Evolutionary conservation across 2,888 invertebrate genomes (phyloP), one percentile per base, ranked within the genome.

Genomic region (Orthosia cruda): DNA sequence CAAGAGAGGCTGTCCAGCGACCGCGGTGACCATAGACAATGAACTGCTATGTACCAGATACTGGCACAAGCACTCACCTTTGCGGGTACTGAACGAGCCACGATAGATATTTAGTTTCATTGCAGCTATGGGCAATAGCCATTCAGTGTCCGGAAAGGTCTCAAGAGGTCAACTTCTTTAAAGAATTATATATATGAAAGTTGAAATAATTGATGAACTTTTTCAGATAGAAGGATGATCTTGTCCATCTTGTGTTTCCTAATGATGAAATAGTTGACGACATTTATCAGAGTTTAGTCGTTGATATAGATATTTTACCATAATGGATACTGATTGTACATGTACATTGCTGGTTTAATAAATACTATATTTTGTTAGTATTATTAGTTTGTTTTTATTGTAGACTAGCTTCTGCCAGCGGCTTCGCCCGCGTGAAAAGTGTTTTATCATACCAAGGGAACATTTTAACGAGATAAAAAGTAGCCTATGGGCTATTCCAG

Each of bases 1-100:
- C 49, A 87, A 77, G 64, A 71, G 87, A 40, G 86, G 87, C 16
- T 89, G 89, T 26, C 86, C 84, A 9, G 88, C 88, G n/a, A 89
- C 89, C 7, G 88, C 84, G 2, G 58, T 81, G 40, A 91, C 89
- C 2, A 2, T 86, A 16, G 62, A 77, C 18, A 26, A 71, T 13
- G 32, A 74, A 61, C 54, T 87, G 23, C 20, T 64, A 4, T 9
- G 50, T 12, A 84, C 83, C 40, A 83, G 61, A 63, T 50, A 86
- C 15, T 12, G 61, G 13, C 87, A 87, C n/a, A 73, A 40, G 7
- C 87, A 87, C 63, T 71, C 45, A 66, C 16, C 16, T 7, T 32
- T 9, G 13, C 4, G 4, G 18, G 9, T 13, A 18, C 26, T 47
- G 15, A 47, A 26, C 4, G 26, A 20, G 11, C 13, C 26, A 26